These are phyloP conservation scores for Lordiphosa stackelbergi DNA, from an alignment of 1,140 invertebrate species.

Conservation along the genomic window DNA sequence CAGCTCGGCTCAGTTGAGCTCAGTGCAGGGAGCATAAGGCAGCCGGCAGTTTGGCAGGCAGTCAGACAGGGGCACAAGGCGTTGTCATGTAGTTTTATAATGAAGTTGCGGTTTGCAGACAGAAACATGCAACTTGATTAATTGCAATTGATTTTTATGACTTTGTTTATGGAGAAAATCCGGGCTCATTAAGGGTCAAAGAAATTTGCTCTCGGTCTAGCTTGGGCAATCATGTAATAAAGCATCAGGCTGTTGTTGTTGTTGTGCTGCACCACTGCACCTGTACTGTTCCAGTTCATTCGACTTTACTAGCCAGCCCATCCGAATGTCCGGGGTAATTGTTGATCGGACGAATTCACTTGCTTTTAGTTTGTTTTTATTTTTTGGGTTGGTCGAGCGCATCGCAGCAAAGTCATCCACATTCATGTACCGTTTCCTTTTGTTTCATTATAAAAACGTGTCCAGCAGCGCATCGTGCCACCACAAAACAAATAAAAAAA, in stretches of 20 bases:
- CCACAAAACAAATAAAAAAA: slow-evolving; percentile 46
- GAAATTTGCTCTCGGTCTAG: slow-evolving; percentile 22
- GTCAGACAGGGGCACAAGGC: too few species aligned
- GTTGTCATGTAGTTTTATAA: too few species aligned
- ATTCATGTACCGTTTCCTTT: slow-evolving; percentile 35
- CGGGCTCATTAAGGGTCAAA: slow-evolving; percentile 29
- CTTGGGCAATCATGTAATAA: slow-evolving; percentile 46
- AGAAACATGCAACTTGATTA: slow-evolving; percentile 41
- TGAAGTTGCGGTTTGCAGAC: neutral
- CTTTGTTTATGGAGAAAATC: slow-evolving; percentile 40
- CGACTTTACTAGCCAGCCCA: slow-evolving; percentile 27
- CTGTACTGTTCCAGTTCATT: slow-evolving; percentile 55
- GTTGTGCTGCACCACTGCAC: slow-evolving; percentile 44
- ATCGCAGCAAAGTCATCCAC: slow-evolving; percentile 43
- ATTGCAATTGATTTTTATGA: slow-evolving; percentile 66
- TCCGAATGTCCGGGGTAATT: slow-evolving; percentile 57
- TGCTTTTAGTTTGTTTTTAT: slow-evolving; percentile 15
- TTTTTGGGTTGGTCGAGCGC: slow-evolving; percentile 37
- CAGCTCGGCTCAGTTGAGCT: neutral
- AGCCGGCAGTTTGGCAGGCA: too few species aligned
- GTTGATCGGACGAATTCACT: slow-evolving; percentile 59
- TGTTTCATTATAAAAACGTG: slow-evolving; percentile 68
- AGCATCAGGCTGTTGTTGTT: slow-evolving; percentile 29
- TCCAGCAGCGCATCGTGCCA: slow-evolving; percentile 49
- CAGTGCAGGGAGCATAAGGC: neutral